These are phyloP conservation scores for Genyomyrus donnyi DNA, from an alignment of 2,113 vertebrate species.

Conservation along the genomic window DNA sequence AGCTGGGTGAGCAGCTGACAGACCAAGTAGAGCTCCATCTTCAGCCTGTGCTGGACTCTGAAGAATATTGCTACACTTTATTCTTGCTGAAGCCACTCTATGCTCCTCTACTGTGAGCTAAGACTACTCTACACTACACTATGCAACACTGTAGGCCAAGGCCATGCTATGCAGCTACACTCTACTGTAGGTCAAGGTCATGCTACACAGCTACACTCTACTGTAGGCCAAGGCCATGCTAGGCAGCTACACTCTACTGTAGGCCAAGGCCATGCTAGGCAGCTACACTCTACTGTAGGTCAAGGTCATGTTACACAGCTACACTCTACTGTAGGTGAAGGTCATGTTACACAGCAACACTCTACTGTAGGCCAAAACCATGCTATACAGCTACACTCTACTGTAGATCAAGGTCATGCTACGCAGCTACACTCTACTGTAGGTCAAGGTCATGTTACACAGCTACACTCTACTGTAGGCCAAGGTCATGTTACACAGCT, in stretches of 20 bases:
- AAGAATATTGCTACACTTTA: background rate
- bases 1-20: background rate
- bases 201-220: background rate
- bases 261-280: fast-evolving
- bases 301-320: no score
- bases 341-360: background rate
- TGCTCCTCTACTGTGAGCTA: background rate
- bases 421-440: no score
- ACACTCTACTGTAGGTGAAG: background rate
- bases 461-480: no score
- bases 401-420: no score
- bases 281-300: no score
- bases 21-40: background rate
- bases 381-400: background rate
- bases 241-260: no score
- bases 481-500: background rate
- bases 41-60: background rate
- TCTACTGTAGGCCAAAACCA: background rate
- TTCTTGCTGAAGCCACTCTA: background rate
- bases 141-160: background rate
- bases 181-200: background rate
- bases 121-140: background rate
- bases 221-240: no score
- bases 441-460: fast-evolving
- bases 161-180: background rate